phyloP scores from a whole-genome alignment of 2,113 vertebrate genomes.

The Bolborhynchus lineola region DNA sequence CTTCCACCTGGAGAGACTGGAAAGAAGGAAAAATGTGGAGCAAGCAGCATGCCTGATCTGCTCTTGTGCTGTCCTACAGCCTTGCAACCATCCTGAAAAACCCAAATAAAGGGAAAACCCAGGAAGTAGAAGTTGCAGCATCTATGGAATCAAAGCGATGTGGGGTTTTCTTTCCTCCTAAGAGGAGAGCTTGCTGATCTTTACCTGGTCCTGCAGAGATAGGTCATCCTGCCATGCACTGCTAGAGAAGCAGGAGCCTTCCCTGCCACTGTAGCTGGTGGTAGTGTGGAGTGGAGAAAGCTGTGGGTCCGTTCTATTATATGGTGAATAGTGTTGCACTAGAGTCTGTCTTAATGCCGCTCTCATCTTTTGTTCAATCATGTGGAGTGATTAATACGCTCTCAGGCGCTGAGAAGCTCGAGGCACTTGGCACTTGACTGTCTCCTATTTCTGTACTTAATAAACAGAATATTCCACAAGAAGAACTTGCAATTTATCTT shows the following conservation, averaged over 20 bases:
- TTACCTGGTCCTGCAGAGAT: neutral
- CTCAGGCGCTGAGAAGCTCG: neutral
- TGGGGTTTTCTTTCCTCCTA: accelerated
- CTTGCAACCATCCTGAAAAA: neutral
- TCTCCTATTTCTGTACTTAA: slow-evolving; percentile 35
- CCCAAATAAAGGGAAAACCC: neutral
- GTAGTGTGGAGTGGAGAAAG: neutral
- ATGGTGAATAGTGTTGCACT: neutral
- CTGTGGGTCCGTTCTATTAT: accelerated
- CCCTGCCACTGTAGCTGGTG: neutral
- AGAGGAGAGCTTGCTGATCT: neutral
- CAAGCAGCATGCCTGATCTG: neutral
- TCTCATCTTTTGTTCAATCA: neutral
- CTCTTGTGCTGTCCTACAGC: neutral
- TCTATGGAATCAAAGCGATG: neutral
- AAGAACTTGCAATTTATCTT: slow-evolving; percentile 37
- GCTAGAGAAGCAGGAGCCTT: neutral
- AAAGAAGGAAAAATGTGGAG: neutral
- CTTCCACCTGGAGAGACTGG: neutral
- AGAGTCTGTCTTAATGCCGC: neutral
- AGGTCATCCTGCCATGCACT: neutral
- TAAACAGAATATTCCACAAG: slow-evolving; percentile 43
- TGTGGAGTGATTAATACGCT: slow-evolving; percentile 6
- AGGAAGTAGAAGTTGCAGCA: neutral
- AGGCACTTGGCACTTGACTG: slow-evolving; percentile 27